Evolutionary conservation across 2,797 vertebrate species (phyloP), one percentile per base, ranked within the genome.

Genomic region (Ispidina lecontei): DNA sequence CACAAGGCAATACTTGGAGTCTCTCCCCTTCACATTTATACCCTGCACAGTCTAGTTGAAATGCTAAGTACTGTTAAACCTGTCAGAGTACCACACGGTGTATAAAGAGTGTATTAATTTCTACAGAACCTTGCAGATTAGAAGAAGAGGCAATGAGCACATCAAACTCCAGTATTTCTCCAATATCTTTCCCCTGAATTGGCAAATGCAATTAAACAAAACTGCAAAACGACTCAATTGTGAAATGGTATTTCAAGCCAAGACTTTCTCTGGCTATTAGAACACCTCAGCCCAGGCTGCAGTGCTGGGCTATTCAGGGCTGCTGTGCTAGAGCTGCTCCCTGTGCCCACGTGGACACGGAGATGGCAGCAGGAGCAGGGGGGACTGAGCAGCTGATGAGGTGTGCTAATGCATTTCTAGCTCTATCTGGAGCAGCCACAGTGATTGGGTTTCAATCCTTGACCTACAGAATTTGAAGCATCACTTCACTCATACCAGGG

Each of bases 381-480:
- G 9, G 72, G 49, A 13, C 49, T 51, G 49, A 51, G 49, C 91
- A 91, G 78, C 79, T 91, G 84, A 94, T 87, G 84, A 92, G 87
- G 68, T 91, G 89, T 82, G 93, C 73, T 51, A 71, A 77, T 74
- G 68, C 79, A 80, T 80, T 85, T 68, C 69, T 60, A 74, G 46
- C 13, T 28, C 81, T 20, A 58, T 25, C 54, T 35, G 20, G 46
- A 93, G 41, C 65, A 84, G 22, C 75, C 41, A 52, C 56, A 54
- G 60, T 46, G 49, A 77, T 0, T 64, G 21, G 60, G 26, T 51
- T 85, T 69, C 92, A 83, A 18, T 68, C 75, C 46, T n/a, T 72
- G 75, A 77, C 89, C 87, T 80, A 51, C 21, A 35, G 85, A 60
- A 80, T 51, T 91, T 72, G 58, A 91, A 95, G 85, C 76, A 77